Percentiles rank a stretch among this genome's conserved stretches.
Evolutionary conservation across 1,140 invertebrate species (phyloP).

Genomic region (Drosophila willistoni): DNA sequence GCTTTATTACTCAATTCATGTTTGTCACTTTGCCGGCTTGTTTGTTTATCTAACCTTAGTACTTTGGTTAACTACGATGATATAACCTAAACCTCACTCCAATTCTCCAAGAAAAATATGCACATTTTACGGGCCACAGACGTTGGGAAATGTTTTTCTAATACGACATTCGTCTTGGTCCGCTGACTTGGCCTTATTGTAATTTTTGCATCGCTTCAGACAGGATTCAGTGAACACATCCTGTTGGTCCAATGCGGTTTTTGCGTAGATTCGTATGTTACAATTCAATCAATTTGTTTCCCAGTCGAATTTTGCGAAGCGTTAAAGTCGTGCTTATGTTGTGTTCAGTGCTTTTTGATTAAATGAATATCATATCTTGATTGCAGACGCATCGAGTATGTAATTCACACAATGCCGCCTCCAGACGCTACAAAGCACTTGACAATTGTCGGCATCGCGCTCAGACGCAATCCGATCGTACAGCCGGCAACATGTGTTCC

Average conservation of each 20-base stretch:
- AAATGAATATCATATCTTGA: conserved; percentile 71
- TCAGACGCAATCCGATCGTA: conserved; percentile 41
- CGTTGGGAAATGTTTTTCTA: conserved; percentile 48
- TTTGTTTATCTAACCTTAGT: conserved; percentile 71
- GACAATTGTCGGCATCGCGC: neutral
- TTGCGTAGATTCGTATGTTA: conserved; percentile 37
- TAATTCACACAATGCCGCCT: conserved; percentile 39
- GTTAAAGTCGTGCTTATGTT: conserved; percentile 27
- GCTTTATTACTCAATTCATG: conserved; percentile 30
- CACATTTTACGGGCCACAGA: conserved; percentile 41
- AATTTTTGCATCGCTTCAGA: conserved; percentile 16
- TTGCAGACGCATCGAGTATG: conserved; percentile 53
- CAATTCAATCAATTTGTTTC: conserved; percentile 9
- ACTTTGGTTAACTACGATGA: conserved; percentile 34
- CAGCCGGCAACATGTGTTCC: conserved; percentile 34
- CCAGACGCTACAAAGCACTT: conserved; percentile 30
- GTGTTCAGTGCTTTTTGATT: conserved; percentile 35
- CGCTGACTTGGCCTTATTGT: conserved; percentile 1
- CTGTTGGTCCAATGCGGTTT: neutral
- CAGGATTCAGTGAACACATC: neutral
- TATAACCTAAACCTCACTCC: conserved; percentile 56
- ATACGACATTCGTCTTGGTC: conserved; percentile 27
- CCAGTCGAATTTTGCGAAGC: conserved; percentile 7
- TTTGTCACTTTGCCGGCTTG: neutral
- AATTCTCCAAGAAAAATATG: conserved; percentile 25